Percentiles rank a stretch among this genome's conserved stretches.
Conservation (phyloP, 2,113 vertebrate species). For the Psophia crepitans region DNA sequence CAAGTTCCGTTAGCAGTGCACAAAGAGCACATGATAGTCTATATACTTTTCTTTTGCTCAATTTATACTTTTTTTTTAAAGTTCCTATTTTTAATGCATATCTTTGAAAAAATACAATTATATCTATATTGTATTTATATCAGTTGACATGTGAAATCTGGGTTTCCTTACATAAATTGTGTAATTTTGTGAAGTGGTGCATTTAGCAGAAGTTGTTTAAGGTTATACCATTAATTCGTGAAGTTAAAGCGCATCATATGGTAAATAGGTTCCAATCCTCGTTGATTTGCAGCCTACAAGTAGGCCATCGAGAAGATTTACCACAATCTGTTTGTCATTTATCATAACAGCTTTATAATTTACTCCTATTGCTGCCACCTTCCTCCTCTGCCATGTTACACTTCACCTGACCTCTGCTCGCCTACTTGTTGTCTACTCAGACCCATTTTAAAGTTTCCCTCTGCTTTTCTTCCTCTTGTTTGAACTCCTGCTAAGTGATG, state of each 20-base stretch:
- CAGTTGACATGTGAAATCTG: constrained; percentile 36
- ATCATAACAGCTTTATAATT: constrained; percentile 57
- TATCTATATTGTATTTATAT: constrained; percentile 22
- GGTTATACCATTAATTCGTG: constrained; percentile 50
- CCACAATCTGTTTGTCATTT: constrained; percentile 8
- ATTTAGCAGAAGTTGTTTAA: constrained; percentile 62
- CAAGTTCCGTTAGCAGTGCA: not conserved
- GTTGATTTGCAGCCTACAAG: constrained; percentile 38
- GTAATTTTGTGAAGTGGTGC: constrained; percentile 59
- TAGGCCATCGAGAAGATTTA: constrained; percentile 6
- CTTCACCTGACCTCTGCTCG: constrained; percentile 9
- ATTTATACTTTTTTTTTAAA: not conserved
- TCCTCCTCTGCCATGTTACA: not conserved
- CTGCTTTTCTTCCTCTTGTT: not conserved
- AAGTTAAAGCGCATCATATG: not conserved
- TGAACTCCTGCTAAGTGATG: not conserved
- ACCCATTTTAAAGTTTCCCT: constrained; percentile 42
- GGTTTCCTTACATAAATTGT: constrained; percentile 32
- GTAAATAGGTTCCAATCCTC: constrained; percentile 9
- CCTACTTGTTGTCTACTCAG: not conserved
- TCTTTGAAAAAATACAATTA: constrained; percentile 52
- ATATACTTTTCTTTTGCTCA: not conserved
- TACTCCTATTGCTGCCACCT: not conserved
- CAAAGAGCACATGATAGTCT: not conserved
- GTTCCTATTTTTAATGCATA: not conserved